These are phyloP conservation scores for Sinotaia quadrata DNA, from an alignment of 2,888 invertebrate species.

Conservation along the genomic window DNA sequence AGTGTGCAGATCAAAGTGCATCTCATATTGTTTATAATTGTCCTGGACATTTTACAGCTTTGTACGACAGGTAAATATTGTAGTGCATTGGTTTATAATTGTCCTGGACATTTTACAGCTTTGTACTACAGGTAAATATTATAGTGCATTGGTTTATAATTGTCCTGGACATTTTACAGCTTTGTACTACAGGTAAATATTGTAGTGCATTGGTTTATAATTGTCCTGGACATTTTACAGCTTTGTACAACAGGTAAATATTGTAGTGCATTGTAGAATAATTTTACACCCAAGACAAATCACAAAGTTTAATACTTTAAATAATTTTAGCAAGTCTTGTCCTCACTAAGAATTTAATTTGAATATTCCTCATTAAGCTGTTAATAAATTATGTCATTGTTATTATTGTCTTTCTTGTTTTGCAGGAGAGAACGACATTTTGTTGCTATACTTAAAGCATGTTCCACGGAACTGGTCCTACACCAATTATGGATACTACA, in stretches of 20 bases:
- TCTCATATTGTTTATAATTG: constrained; percentile 41
- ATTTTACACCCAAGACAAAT: too few relatives aligned
- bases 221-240: constrained; percentile 45
- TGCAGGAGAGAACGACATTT: constrained; percentile 83
- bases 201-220: too few relatives aligned
- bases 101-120: constrained; percentile 47
- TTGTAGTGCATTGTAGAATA: too few relatives aligned
- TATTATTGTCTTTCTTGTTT: constrained; percentile 33
- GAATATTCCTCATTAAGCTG: not conserved
- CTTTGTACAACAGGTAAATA: constrained; percentile 26
- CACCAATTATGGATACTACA: constrained; percentile 79
- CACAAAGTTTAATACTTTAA: too few relatives aligned
- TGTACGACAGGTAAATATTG: constrained; percentile 13
- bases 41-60: constrained; percentile 46
- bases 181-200: constrained; percentile 25
- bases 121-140: constrained; percentile 9
- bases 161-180: constrained; percentile 45
- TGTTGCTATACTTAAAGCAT: constrained; percentile 82
- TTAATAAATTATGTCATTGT: not conserved
- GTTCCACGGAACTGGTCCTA: constrained; percentile 82
- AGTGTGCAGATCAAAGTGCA: constrained; percentile 35
- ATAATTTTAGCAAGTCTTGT: too few relatives aligned
- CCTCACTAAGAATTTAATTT: too few relatives aligned
- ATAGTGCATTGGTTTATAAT: too few relatives aligned
- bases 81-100: constrained; percentile 39